Evolutionary conservation across 2,797 vertebrate species (phyloP).

Genomic region (Nannoperca australis): DNA sequence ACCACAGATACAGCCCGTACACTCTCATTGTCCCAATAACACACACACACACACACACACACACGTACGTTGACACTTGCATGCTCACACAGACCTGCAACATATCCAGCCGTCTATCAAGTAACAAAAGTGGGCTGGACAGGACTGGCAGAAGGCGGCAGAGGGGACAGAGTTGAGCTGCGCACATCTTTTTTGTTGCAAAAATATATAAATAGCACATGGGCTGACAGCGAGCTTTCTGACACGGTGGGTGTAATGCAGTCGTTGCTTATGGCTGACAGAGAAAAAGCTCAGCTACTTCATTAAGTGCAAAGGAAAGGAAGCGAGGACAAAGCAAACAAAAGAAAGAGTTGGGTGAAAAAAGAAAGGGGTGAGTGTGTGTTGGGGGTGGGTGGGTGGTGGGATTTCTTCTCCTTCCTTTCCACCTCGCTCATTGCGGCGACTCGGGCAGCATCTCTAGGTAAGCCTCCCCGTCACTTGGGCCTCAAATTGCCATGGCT

Average conservation of each 20-base stretch:
- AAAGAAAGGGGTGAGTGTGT: conserved; percentile 72
- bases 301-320: conserved; percentile 81
- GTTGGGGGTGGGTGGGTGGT: conserved; percentile 45
- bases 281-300: conserved; percentile 79
- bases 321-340: conserved; percentile 83
- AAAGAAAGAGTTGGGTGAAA: conserved; percentile 75
- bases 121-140: conserved; percentile 43
- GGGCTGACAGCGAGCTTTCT: conserved; percentile 57
- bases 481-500: conserved; percentile 76
- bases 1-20: conserved; percentile 35
- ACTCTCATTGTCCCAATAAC: conserved; percentile 40
- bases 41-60: background rate
- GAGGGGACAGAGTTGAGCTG: conserved; percentile 25
- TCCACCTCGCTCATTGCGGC: conserved; percentile 52
- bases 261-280: conserved; percentile 62
- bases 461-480: conserved; percentile 76
- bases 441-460: conserved; percentile 75
- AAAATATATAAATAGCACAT: conserved; percentile 61
- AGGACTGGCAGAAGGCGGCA: conserved; percentile 10
- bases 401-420: conserved; percentile 57
- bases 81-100: conserved; percentile 41
- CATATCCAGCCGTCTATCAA: conserved; percentile 41
- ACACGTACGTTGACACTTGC: conserved; percentile 11
- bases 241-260: conserved; percentile 56
- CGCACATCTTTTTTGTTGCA: conserved; percentile 42